Conservation (phyloP, 2,797 vertebrate species). For the Lacerta agilis region DNA sequence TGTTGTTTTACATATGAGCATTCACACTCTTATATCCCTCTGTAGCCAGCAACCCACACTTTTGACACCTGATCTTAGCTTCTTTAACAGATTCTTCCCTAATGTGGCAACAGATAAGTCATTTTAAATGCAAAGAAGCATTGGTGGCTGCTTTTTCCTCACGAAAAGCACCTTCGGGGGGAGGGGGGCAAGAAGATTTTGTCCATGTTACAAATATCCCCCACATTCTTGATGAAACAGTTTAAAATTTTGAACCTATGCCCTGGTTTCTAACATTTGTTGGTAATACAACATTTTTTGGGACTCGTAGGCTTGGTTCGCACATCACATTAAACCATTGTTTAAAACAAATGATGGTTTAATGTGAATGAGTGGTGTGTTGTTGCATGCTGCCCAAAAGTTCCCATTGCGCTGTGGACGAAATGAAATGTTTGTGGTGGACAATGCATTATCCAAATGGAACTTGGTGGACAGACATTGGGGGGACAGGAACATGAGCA, state of each 20-base stretch:
- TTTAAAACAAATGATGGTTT: neutral
- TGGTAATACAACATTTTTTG: neutral
- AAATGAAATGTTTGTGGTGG: neutral
- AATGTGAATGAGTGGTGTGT: neutral
- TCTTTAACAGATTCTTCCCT: neutral
- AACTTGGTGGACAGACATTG: neutral
- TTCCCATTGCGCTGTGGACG: no score
- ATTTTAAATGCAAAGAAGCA: neutral
- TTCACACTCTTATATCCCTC: neutral
- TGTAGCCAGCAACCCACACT: accelerated
- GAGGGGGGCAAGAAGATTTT: neutral
- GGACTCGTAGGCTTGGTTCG: no score
- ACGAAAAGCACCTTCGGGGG: neutral
- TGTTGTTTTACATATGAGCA: conserved; percentile 14
- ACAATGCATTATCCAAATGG: neutral
- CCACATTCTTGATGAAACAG: neutral
- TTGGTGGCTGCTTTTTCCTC: neutral
- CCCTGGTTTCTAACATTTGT: neutral
- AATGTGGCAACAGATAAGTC: neutral
- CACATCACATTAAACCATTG: neutral
- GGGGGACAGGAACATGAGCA: neutral
- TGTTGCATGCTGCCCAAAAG: no score
- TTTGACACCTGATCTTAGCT: neutral
- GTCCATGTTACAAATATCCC: neutral
- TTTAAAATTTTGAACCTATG: neutral